A percentile compares a stretch with the other conserved stretches of the same genome.
These are phyloP conservation scores for Martes martes DNA, from an alignment of 2,113 vertebrate species.

Conservation along the genomic window DNA sequence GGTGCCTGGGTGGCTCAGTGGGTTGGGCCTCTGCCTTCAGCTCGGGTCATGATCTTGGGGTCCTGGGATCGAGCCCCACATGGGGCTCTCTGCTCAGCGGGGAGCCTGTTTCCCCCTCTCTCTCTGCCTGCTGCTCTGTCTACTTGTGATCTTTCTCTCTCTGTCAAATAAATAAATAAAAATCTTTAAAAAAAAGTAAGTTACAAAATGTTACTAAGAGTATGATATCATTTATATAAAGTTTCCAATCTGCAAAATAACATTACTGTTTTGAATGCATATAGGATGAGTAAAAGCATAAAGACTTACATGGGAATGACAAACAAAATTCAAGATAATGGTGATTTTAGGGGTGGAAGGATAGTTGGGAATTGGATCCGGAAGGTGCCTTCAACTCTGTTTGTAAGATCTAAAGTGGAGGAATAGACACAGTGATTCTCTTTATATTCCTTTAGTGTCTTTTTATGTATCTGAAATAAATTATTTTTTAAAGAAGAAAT, in stretches of 20 bases:
- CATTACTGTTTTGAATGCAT: background rate
- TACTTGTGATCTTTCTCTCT: too few species aligned
- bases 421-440: background rate
- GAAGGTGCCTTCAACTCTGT: background rate
- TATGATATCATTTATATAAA: background rate
- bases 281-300: background rate
- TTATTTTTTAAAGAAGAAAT: conserved; percentile 34
- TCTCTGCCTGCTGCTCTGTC: too few species aligned
- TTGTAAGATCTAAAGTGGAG: background rate
- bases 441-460: background rate
- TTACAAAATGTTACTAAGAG: background rate
- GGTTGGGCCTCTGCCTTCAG: too few species aligned
- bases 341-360: background rate
- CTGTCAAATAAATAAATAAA: too few species aligned
- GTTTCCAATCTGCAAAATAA: background rate
- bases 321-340: background rate
- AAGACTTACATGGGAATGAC: background rate
- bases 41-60: too few species aligned
- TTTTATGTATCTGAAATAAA: background rate
- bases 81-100: too few species aligned
- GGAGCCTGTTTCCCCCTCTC: too few species aligned
- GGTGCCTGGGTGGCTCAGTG: too few species aligned
- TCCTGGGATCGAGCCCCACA: too few species aligned
- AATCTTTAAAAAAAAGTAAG: background rate
- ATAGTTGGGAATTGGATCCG: background rate